phyloP scores from a whole-genome alignment of 2,113 vertebrate genomes.

The Labrus mixtus region DNA sequence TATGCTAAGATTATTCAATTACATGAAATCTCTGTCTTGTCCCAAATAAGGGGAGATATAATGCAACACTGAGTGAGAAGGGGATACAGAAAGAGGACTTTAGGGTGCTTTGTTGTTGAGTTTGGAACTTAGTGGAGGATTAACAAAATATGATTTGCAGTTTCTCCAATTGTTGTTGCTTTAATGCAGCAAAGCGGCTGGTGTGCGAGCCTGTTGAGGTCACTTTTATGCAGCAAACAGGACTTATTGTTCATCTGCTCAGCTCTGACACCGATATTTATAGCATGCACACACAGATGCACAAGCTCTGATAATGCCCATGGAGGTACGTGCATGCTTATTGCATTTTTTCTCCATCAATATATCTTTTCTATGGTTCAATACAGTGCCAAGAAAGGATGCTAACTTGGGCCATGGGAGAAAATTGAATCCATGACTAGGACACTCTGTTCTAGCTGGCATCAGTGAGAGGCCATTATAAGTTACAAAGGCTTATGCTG shows the following conservation, averaged over 20 bases:
- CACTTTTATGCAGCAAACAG: constrained; percentile 36
- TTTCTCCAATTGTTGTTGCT: constrained; percentile 24
- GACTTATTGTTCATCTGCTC: constrained; percentile 30
- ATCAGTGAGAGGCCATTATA: constrained; percentile 65
- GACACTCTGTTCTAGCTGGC: constrained; percentile 57
- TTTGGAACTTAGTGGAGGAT: constrained; percentile 56
- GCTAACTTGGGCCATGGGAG: constrained; percentile 49
- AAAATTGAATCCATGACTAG: constrained; percentile 62
- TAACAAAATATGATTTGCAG: constrained; percentile 51
- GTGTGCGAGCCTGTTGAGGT: constrained; percentile 22
- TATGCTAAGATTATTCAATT: constrained; percentile 71
- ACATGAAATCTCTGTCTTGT: constrained; percentile 42
- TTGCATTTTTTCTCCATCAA: constrained; percentile 52
- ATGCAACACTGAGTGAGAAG: constrained; percentile 8
- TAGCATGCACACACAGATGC: constrained; percentile 50
- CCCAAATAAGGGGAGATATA: constrained; percentile 21
- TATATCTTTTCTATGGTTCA: constrained; percentile 63
- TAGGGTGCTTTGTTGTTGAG: constrained; percentile 34
- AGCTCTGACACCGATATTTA: constrained; percentile 59
- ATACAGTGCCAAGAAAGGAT: constrained; percentile 42
- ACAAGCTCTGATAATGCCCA: constrained; percentile 51
- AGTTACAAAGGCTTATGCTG: constrained; percentile 45
- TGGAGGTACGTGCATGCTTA: constrained; percentile 50
- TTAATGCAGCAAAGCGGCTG: constrained; percentile 22
- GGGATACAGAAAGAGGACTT: constrained; percentile 8